Evolutionary conservation across 2,797 vertebrate species (phyloP), one percentile per base, ranked within the genome.

Genomic region (Hydrolagus colliei): DNA sequence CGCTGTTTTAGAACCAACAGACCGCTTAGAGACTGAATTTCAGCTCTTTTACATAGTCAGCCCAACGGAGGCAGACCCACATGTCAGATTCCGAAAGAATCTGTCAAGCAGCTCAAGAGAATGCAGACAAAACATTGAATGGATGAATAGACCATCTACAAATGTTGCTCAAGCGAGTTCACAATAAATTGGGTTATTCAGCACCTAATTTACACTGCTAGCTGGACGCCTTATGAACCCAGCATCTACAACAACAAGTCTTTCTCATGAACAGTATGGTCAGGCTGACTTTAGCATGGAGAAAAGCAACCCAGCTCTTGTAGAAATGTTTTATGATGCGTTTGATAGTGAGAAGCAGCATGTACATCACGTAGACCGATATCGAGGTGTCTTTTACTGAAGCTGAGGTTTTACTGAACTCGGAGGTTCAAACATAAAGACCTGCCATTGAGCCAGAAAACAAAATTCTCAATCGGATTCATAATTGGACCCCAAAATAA

Each of bases 181-280:
- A 35, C 41, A 67, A 71, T 18, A 84, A 67, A 71, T 84, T 71
- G 79, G 79, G 65, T 68, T 11, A 71, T 84, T 84, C 79, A 84
- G 32, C 71, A 52, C 79, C 79, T 84, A 32, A 84, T 71, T 84
- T 84, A 84, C 79, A 84, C 79, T 68, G 52, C 35, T 67, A 68
- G 65, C 71, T 84, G 79, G 65, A 52, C 35, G 11, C 65, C 79
- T 68, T 20, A 71, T 71, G 79, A 84, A 71, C 79, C 20, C 79
- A 84, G 65, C 79, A 67, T 84, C 79, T 7, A 71, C 32, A 18
- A 18, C 32, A 68, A 35, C 16, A 20, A 27, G 41, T 52, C 41
- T 80, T 18, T 32, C 68, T n/a, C 65, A 11, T 68, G 67, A 32
- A 71, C 79, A 71, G 27, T 41, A 71, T 84, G 65, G 71, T 67